phyloP scores from a whole-genome alignment of 2,888 invertebrate species.

The Chrysodeixis includens region DNA sequence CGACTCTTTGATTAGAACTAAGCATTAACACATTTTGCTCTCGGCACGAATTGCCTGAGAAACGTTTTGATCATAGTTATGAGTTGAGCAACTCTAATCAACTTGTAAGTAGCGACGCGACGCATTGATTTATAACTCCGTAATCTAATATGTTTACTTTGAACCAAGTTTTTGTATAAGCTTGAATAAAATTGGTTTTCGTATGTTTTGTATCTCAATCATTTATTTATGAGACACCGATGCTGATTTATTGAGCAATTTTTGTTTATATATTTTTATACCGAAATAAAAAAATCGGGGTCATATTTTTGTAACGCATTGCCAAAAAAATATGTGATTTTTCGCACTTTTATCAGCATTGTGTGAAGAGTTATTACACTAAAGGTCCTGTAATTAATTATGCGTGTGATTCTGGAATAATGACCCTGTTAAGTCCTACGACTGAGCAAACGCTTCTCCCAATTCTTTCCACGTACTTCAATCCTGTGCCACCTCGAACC shows the following conservation, averaged over 20 bases:
- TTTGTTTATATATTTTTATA: neutral
- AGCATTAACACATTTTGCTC: constrained; percentile 72
- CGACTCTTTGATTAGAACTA: constrained; percentile 81
- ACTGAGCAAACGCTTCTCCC: no score
- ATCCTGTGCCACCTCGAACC: no score
- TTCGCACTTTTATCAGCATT: no score
- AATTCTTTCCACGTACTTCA: no score
- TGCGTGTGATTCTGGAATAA: no score
- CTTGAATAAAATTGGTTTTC: constrained; percentile 6
- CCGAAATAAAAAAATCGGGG: neutral
- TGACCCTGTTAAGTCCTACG: no score
- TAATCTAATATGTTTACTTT: constrained; percentile 25
- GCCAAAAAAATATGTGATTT: neutral
- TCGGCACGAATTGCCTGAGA: constrained; percentile 52
- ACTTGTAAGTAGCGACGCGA: constrained; percentile 31
- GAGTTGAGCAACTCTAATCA: constrained; percentile 49
- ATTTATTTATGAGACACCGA: constrained; percentile 5
- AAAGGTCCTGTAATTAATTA: no score
- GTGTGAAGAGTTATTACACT: no score
- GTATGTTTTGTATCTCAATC: neutral
- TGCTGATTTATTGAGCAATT: neutral
- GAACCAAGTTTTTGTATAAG: constrained; percentile 10
- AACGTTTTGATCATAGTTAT: constrained; percentile 52
- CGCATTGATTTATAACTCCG: constrained; percentile 47
- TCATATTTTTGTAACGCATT: neutral